These are phyloP conservation scores for Pseudotriccus pelzelni DNA, from an alignment of 2,797 vertebrate species.

Conservation along the genomic window DNA sequence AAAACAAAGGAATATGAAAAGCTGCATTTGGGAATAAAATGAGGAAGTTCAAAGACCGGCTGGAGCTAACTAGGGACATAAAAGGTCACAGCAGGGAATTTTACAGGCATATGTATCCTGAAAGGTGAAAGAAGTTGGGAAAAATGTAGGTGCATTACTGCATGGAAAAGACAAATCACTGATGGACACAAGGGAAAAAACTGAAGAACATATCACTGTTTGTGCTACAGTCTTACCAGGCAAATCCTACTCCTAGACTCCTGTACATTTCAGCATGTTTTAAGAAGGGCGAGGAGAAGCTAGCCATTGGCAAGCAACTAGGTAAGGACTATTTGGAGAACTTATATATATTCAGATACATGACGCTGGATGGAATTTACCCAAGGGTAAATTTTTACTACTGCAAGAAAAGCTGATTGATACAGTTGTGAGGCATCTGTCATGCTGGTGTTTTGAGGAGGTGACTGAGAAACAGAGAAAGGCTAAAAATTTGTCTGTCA, in stretches of 20 bases:
- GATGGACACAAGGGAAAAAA: not conserved
- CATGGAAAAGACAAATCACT: not conserved
- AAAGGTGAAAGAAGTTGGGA: not conserved
- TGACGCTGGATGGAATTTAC: not conserved
- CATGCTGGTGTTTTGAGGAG: not conserved
- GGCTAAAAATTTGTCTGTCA: not conserved
- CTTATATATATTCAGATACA: not conserved
- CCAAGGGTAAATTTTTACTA: not conserved
- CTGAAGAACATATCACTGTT: not conserved
- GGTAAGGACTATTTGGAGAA: not conserved
- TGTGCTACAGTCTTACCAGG: not conserved
- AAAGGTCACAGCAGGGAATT: not conserved
- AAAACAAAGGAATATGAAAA: not conserved
- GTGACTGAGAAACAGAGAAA: not conserved
- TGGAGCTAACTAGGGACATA: not conserved
- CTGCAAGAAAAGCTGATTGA: not conserved
- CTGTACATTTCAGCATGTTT: not conserved
- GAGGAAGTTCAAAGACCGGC: not conserved
- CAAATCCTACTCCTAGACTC: not conserved
- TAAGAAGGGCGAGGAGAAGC: not conserved
- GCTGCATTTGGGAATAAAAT: not conserved
- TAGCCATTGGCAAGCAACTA: not conserved
- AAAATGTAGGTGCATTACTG: not conserved
- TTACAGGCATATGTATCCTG: not conserved
- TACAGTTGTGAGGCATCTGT: rapidly evolving